Conservation (phyloP, 2,888 invertebrate species). For the Erpobdella octoculata region DNA sequence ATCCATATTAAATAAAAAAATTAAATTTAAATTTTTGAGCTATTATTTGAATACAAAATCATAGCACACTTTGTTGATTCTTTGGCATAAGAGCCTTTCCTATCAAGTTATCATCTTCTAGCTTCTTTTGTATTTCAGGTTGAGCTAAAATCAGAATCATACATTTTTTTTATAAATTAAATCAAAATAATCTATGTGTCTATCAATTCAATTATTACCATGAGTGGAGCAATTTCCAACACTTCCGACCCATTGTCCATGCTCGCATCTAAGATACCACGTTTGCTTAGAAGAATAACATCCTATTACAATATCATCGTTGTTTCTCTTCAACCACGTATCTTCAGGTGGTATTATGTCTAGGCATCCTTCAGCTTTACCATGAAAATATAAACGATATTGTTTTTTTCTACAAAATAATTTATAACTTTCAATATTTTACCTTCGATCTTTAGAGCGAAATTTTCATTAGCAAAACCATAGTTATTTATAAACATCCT, state of each 20-base stretch:
- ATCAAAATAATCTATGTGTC: background rate
- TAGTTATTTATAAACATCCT: background rate
- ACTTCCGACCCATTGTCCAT: conserved; percentile 30
- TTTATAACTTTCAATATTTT: no score
- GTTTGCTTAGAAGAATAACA: conserved; percentile 29
- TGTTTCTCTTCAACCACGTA: conserved; percentile 20
- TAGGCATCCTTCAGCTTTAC: conserved; percentile 10
- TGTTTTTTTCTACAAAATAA: no score
- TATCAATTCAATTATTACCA: background rate
- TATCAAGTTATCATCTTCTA: background rate
- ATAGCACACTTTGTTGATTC: background rate
- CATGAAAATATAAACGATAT: no score
- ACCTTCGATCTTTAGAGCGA: background rate
- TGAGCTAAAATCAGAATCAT: background rate
- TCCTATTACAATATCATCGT: conserved; percentile 27
- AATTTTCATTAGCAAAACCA: background rate
- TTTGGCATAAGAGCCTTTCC: background rate
- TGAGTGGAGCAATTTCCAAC: conserved; percentile 29
- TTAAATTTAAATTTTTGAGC: no score
- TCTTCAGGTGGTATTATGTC: conserved; percentile 17
- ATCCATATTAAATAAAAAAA: background rate
- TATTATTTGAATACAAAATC: no score
- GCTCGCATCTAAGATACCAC: conserved; percentile 31
- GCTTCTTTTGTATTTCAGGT: background rate
- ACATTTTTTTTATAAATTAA: background rate